Evolutionary conservation across 2,113 vertebrate species (phyloP), one percentile per base, ranked within the genome.

Genomic region (Cyrtonyx montezumae): DNA sequence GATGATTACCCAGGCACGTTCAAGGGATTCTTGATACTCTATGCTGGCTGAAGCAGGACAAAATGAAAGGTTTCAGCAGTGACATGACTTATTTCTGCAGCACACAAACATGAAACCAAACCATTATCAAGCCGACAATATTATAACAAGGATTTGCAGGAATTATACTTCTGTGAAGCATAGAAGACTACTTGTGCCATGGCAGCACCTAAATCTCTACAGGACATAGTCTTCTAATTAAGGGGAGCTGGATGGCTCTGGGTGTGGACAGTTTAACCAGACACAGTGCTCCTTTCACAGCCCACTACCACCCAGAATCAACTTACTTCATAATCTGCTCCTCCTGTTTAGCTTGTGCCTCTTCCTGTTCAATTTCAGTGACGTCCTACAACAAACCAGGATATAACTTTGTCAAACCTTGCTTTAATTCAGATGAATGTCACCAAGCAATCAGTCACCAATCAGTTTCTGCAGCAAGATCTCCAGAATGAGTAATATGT

Each of bases 241-340:
- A 40, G 7, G 8, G n/a, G 74, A 88, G 63, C 53, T 71, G 75
- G 43, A 6, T 8, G 58, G 83, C 62, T 55, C 25, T 5, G 58
- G 30, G 23, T 8, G 49, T 4, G 51, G 53, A 40, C 17, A 49
- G 7, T 21, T 55, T 18, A 61, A 32, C 20, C 16, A 21, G 28
- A 43, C 23, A 55, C n/a, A 34, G 22, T 8, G 21, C 49, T 62
- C 18, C 51, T 74, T 70, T 34, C 68, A 43, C 26, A 53, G 80
- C n/a, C 61, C 26, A 2, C 59, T 10, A 25, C 4, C 18, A 18
- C 68, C 45, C 22, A 25, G 11, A 7, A 45, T 28, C 30, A 94
- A 90, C 98, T 97, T 91, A 99, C 99, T 98, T 99, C 11, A 99
- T 91, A 34, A 99, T 98, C 95, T 98, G 98, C 34, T 99, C 98